Conservation (phyloP, 2,113 vertebrate genomes). For the Hemiprocne comata region DNA sequence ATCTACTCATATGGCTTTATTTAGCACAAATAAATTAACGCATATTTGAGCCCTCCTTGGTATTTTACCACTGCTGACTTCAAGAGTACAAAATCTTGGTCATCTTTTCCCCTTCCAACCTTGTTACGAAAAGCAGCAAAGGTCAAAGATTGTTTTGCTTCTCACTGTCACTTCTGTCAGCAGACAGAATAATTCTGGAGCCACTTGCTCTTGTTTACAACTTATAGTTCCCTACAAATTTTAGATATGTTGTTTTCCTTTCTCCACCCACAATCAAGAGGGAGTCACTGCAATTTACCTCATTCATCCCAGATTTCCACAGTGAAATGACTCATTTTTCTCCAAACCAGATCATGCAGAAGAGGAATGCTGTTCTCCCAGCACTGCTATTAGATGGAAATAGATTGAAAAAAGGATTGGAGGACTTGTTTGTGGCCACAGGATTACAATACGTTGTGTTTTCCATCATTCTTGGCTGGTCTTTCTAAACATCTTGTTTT, state of each 20-base stretch:
- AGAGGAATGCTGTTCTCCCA: background rate
- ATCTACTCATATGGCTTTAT: background rate
- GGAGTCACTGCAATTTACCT: background rate
- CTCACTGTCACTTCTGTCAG: background rate
- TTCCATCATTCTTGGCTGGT: background rate
- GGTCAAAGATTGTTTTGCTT: background rate
- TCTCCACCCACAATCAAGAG: background rate
- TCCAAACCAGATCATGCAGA: background rate
- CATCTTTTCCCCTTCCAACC: background rate
- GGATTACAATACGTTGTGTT: background rate
- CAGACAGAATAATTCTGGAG: background rate
- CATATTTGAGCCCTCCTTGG: background rate
- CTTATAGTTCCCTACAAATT: background rate
- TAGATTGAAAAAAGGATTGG: background rate
- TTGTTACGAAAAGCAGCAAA: background rate
- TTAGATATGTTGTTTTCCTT: background rate
- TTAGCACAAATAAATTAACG: background rate
- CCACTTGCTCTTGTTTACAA: background rate
- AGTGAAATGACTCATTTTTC: constrained; percentile 3
- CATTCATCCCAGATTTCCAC: background rate
- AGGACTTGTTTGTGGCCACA: background rate
- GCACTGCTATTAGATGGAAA: background rate
- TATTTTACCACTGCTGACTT: background rate
- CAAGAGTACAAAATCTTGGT: background rate
- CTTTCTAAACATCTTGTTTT: background rate